Evolutionary conservation across 2,888 invertebrate species (phyloP), one percentile per base, ranked within the genome.

Genomic region (Gari tellinella): DNA sequence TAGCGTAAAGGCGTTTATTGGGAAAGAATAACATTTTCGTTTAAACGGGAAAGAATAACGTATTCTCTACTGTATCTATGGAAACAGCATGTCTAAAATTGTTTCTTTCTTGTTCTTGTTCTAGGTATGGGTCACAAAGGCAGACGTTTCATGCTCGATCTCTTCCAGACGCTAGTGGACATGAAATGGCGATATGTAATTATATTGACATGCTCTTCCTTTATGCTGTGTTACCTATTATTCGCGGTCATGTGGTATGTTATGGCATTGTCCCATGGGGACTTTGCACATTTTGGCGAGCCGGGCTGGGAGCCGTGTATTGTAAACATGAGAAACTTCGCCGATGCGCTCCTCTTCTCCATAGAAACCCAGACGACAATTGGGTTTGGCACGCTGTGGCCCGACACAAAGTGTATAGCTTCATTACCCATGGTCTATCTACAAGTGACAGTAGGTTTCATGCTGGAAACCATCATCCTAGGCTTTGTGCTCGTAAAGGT

Each of bases 281-380:
- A 93, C 72, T 86, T 92, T 46, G 83, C 76, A 31, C 80, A 86
- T 26, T n/a, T 76, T 4, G 75, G 82, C 8, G 81, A 87, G 17
- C 63, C 76, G 10, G 81, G 86, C 31, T 90, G 90, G 91, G 78
- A 77, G 21, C 90, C 91, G 2, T 93, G 93, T 74, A 86, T 93
- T 73, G 94, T 94, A 53, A 95, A 96, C 85, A 95, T 98, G 81
- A 94, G 95, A 87, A 95, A 96, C 67, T 97, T 98, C 92, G 96
- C 96, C 48, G 96, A 97, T 53, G 97, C 97, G 88, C 97, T 98
- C 92, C 94, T 99, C 31, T 98, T 97, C 93, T 97, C 97, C 75
- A 95, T 99, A 31, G 98, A 99, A 93, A 98, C 98, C 0, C 98
- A 99, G 91, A 97, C 97, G 91, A 98, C 98, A 8, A 98, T 98